These are phyloP conservation scores for Lytechinus pictus DNA, from an alignment of 35 echinoderm and acorn worm genomes.

Conservation along the genomic window DNA sequence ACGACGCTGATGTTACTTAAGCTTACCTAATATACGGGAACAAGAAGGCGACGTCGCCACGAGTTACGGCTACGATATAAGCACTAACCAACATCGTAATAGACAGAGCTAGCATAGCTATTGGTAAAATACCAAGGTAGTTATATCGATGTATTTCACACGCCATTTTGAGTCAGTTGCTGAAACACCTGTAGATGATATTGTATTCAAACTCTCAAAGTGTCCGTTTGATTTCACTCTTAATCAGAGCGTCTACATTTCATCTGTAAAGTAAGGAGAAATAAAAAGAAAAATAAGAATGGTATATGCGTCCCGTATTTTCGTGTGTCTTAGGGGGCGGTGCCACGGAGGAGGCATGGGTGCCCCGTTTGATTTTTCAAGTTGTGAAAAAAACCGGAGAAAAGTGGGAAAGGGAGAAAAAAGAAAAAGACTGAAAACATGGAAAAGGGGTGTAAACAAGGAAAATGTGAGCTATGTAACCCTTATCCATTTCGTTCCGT, in stretches of 20 bases:
- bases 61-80: constrained; percentile 40
- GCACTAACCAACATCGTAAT: constrained; percentile 20
- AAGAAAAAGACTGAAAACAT: too few species aligned
- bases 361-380: too few species aligned
- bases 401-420: too few species aligned
- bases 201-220: not conserved
- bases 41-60: constrained; percentile 37
- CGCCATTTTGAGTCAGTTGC: not conserved
- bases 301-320: too few species aligned
- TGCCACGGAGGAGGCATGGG: too few species aligned
- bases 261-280: not conserved
- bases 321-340: too few species aligned
- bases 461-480: too few species aligned
- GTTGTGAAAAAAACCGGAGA: too few species aligned
- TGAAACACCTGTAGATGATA: not conserved
- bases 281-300: not conserved
- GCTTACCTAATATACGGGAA: constrained; percentile 39
- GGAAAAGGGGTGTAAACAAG: too few species aligned
- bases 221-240: not conserved
- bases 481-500: too few species aligned
- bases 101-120: not conserved
- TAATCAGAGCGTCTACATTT: not conserved
- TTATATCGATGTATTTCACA: constrained; percentile 29
- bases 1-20: too few species aligned
- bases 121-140: constrained; percentile 41